Evolutionary conservation across 2,113 vertebrate genomes (phyloP).

Genomic region (Cervus canadensis): DNA sequence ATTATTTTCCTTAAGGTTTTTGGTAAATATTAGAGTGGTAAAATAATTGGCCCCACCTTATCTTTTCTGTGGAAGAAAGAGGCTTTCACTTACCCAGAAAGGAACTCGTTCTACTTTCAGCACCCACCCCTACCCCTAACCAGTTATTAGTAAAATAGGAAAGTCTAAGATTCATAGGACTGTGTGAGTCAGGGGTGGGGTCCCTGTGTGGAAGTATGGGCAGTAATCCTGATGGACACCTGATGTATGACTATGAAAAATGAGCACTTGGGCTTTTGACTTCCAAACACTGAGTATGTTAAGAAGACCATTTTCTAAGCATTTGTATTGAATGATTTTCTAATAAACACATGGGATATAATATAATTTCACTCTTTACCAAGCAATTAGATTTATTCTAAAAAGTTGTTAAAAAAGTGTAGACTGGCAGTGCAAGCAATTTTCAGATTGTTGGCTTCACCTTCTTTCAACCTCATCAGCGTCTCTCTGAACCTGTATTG

Average conservation of each 20-base stretch:
- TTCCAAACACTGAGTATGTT: not conserved
- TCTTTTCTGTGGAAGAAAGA: not conserved
- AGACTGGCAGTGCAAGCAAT: not conserved
- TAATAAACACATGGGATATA: not conserved
- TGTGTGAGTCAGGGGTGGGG: accelerated
- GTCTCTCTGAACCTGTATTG: not conserved
- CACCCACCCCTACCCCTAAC: not conserved
- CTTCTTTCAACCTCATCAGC: not conserved
- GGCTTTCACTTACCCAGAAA: not conserved
- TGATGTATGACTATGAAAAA: not conserved
- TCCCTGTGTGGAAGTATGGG: accelerated
- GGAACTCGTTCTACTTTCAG: not conserved
- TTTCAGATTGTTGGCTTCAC: not conserved
- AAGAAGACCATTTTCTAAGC: not conserved
- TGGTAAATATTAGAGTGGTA: not conserved
- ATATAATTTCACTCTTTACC: not conserved
- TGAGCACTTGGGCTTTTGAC: not conserved
- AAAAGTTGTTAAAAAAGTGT: not conserved
- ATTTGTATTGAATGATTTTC: not conserved
- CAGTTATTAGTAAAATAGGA: not conserved
- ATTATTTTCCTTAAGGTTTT: not conserved
- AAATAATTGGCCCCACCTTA: not conserved
- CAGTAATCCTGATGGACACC: not conserved
- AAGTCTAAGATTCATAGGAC: not conserved
- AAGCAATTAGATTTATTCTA: not conserved